Evolutionary conservation across 2,113 vertebrate genomes (phyloP).

Genomic region (Odocoileus virginianus): DNA sequence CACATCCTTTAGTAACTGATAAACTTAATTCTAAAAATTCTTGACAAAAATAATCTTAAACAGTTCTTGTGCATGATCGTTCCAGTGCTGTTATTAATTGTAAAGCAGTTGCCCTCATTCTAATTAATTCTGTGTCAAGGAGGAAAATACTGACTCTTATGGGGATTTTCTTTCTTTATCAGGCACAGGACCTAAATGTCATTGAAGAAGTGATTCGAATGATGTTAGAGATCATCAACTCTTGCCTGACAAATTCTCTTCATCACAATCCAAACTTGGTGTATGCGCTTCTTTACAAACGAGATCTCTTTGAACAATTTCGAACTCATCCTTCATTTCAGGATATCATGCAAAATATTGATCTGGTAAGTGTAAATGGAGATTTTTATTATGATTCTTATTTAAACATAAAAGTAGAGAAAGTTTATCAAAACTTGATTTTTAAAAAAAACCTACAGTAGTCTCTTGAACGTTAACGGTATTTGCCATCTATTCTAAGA

Average conservation of each 20-base stretch:
- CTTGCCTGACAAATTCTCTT: conserved; percentile 93
- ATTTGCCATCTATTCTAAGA: background rate
- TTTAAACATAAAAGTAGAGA: background rate
- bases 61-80: background rate
- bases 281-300: conserved; percentile 95
- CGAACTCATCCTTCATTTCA: conserved; percentile 96
- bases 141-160: conserved; percentile 42
- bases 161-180: conserved; percentile 59
- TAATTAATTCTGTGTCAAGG: background rate
- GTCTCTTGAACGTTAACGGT: background rate
- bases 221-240: conserved; percentile 99
- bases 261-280: conserved; percentile 99
- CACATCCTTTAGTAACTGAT: background rate
- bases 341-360: conserved; percentile 98
- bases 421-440: background rate
- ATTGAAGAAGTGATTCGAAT: conserved; percentile 99
- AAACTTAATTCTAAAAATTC: background rate
- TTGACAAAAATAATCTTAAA: background rate
- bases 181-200: conserved; percentile 97
- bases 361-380: conserved; percentile 86
- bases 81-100: background rate
- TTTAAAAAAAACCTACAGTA: background rate
- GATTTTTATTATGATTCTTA: background rate
- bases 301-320: conserved; percentile 98
- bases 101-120: background rate